Base-by-base conservation (phyloP, 2,113 vertebrate genomes). In the Nestor notabilis region DNA sequence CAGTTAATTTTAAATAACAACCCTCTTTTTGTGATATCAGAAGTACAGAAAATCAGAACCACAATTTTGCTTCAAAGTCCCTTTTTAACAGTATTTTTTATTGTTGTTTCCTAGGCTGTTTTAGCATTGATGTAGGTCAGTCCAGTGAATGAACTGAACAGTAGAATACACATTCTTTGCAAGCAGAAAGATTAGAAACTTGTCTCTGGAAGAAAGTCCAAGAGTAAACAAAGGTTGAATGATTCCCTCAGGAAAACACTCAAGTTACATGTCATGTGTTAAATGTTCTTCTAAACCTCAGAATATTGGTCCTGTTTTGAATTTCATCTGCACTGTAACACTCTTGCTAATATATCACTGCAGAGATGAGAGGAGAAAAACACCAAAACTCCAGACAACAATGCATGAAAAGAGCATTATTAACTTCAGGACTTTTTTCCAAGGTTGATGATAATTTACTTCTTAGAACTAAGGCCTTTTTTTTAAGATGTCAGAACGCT, bases 361-460 rank as follows among this genome's bases (percentile, higher is more conserved):
- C 17, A 66, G 70, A 88, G 68, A 82, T 77, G 82, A 75, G 64
- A 78, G 43, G 53, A 64, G 64, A 92, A 63, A 83, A 43, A 12
- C 76, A 81, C 76, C 83, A 55, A 83, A 96, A 77, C 64, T 81
- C 24, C 79, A 90, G 78, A 83, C 9, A 89, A 65, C 39, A 83
- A 0, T 24, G 43, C 41, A 33, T 66, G 13, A 58, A 91, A 92
- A 58, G 33, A 81, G 17, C 46, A 66, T 89, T 63, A 71, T 70
- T 77, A 75, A 75, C 37, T 89, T 80, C 37, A 90, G 71, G 63
- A 83, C 7, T 70, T 89, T 84, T 89, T 80, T n/a, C 25, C 25
- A 74, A 83, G 55, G 63, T 93, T 90, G 71, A 68, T 75, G 56
- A 74, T 86, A 74, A 92, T 94, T 95, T 91, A 80, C 87, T 91